Conservation (phyloP, 2,888 invertebrate genomes). For the Panzeria rudis region DNA sequence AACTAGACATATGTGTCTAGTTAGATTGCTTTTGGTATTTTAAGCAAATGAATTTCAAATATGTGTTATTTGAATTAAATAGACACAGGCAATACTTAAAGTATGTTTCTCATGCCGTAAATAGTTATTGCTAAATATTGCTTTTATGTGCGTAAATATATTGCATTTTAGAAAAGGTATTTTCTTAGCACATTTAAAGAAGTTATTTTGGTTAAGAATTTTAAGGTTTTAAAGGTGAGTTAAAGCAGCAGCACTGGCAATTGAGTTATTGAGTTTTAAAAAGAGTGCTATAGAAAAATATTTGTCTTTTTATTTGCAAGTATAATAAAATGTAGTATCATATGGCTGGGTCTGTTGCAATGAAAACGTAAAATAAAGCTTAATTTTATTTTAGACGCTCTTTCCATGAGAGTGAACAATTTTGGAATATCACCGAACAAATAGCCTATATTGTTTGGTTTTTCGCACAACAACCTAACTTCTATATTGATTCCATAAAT, state of each 20-base stretch:
- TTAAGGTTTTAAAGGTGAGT: not conserved
- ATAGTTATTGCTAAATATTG: slow-evolving; percentile 4
- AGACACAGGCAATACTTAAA: slow-evolving; percentile 38
- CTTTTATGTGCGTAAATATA: not conserved
- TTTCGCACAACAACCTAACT: too few relatives aligned
- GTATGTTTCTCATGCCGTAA: not conserved
- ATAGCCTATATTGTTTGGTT: too few relatives aligned
- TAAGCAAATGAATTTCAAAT: slow-evolving; percentile 62
- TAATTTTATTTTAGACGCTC: too few relatives aligned
- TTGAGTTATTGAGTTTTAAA: slow-evolving; percentile 21
- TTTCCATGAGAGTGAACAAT: too few relatives aligned
- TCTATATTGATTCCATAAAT: too few relatives aligned
- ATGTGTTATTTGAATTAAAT: slow-evolving; percentile 62
- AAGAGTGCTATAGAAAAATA: not conserved
- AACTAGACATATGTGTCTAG: slow-evolving; percentile 57
- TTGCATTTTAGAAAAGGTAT: not conserved
- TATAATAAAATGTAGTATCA: too few relatives aligned
- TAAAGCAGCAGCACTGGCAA: not conserved
- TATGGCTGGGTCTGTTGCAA: too few relatives aligned
- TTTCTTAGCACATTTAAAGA: not conserved
- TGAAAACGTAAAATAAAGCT: too few relatives aligned
- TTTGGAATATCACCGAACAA: too few relatives aligned
- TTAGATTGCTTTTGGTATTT: slow-evolving; percentile 55
- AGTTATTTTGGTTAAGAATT: not conserved
- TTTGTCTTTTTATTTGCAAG: not conserved